Conservation (phyloP, 2,797 vertebrate species). For the Pyrocephalus nanus region DNA sequence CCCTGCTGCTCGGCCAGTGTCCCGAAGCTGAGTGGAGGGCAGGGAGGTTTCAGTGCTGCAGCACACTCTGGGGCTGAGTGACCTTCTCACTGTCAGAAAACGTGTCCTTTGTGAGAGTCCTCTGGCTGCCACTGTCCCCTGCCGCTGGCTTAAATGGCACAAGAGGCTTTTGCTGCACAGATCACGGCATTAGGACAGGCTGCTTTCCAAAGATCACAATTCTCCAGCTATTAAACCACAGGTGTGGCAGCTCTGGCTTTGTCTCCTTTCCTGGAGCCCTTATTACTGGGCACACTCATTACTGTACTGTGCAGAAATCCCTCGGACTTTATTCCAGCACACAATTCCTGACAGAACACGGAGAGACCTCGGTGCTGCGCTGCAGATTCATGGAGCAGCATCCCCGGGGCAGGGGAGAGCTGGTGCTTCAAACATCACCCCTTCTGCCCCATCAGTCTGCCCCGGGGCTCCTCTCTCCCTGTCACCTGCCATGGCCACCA, state of each 20-base stretch:
- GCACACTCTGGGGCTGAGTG: neutral
- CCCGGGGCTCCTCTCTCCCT: neutral
- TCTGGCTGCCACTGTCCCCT: constrained; percentile 6
- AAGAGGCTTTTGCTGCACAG: constrained; percentile 47
- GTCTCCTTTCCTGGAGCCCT: constrained; percentile 14
- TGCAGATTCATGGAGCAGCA: neutral
- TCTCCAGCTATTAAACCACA: constrained; percentile 52
- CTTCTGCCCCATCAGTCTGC: neutral
- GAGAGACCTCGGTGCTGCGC: neutral
- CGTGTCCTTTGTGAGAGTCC: constrained; percentile 39
- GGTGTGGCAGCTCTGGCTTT: constrained; percentile 25
- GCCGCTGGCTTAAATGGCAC: constrained; percentile 30
- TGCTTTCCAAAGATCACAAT: constrained; percentile 52
- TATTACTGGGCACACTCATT: neutral
- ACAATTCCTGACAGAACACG: neutral
- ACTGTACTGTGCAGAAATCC: neutral
- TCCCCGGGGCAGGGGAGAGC: fast-evolving
- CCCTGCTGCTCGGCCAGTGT: neutral
- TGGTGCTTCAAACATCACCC: neutral
- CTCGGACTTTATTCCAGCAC: neutral
- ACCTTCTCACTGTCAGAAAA: constrained; percentile 70
- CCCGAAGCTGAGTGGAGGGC: neutral
- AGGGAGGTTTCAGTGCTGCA: neutral
- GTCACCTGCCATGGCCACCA: neutral
- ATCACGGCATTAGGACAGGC: constrained; percentile 43